Evolutionary conservation across 2,113 vertebrate genomes (phyloP), one percentile per base, ranked within the genome.

Genomic region (Cyanoliseus patagonus): DNA sequence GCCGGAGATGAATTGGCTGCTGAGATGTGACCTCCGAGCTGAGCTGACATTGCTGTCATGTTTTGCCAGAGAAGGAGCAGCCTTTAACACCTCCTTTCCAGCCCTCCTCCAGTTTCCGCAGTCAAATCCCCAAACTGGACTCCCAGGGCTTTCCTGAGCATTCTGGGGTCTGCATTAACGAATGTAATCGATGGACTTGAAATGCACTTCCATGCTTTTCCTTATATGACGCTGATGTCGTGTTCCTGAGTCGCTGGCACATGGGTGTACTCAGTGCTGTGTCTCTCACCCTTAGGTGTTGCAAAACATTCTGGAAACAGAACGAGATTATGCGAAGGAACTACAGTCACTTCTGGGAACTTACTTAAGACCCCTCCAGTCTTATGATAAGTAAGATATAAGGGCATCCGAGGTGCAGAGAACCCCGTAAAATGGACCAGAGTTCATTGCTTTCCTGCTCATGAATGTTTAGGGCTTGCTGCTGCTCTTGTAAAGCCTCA

Each of bases 221-320:
- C 59, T 41, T n/a, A 9, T 69, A 76, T 70, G 83, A 92, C 85
- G 74, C 41, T 77, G 86, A 83, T 94, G 37, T 73, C 5, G 2
- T 67, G 37, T 91, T 95, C 82, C 86, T 82, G 74, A 39, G 78
- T 88, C 30, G 0, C 63, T 61, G 64, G 77, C 93, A 63, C 68
- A 85, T 75, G 88, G 85, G 90, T 73, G 69, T 95, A 74, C 61
- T 95, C 88, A 88, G 86, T 94, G 44, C 86, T 96, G 83, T 97
- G 78, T 97, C 94, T 96, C 92, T 94, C 63, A 70, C 92, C 79
- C 33, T 97, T 97, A 99, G 99, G 99, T 99, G 55, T 98, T 99
- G 68, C 99, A 99, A 97, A 99, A 99, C 98, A 99, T 99, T 97
- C 97, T 99, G 98, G 99, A 99, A 94, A 99, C 99, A 44, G 99